These are phyloP conservation scores for Eupithecia tripunctaria DNA, from an alignment of 2,888 invertebrate species.

Conservation along the genomic window DNA sequence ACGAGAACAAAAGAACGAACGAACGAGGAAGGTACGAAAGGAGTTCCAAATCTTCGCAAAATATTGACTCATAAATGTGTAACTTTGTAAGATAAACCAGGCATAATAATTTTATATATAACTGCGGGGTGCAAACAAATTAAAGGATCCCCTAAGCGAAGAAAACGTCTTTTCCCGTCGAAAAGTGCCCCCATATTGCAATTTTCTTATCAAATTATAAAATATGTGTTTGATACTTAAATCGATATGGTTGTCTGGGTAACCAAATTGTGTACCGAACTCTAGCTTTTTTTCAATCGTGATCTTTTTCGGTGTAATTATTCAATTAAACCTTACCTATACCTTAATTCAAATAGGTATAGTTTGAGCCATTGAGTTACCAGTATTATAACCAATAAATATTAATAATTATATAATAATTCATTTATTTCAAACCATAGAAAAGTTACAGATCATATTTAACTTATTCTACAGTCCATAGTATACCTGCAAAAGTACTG, in stretches of 20 bases:
- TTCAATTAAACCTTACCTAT: too few relatives aligned
- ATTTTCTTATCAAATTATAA: conserved; percentile 47
- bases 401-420: too few relatives aligned
- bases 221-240: not conserved
- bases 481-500: too few relatives aligned
- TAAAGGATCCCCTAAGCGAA: conserved; percentile 49
- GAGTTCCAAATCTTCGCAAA: conserved; percentile 6
- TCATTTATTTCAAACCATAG: too few relatives aligned
- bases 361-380: too few relatives aligned
- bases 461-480: too few relatives aligned
- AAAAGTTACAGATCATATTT: too few relatives aligned
- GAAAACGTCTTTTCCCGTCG: conserved; percentile 40
- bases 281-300: too few relatives aligned
- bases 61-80: conserved; percentile 24
- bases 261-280: not conserved
- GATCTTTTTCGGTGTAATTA: too few relatives aligned
- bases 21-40: not conserved
- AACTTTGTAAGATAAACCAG: conserved; percentile 35
- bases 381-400: too few relatives aligned
- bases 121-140: conserved; percentile 54
- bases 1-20: not conserved
- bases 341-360: too few relatives aligned
- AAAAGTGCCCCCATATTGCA: conserved; percentile 52
- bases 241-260: not conserved
- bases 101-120: conserved; percentile 39